Evolutionary conservation across 2,113 vertebrate genomes (phyloP), one percentile per base, ranked within the genome.

Genomic region (Numida meleagris): DNA sequence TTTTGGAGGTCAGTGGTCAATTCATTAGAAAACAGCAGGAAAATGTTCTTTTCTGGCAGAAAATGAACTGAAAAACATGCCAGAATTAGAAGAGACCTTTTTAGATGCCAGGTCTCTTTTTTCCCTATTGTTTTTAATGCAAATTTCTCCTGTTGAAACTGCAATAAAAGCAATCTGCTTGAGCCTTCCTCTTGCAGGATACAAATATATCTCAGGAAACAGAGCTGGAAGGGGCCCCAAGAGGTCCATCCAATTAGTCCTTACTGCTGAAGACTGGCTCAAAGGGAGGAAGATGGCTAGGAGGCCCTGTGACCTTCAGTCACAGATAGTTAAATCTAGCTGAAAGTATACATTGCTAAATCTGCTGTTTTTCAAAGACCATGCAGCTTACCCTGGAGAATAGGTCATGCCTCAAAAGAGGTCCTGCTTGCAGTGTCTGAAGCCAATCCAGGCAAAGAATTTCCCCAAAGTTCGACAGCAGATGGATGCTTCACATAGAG

Each of bases 11-110:
- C 73, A 88, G 76, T 77, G 85, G 81, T 74, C 88, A 92, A 53
- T 88, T 82, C 68, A 89, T 85, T 91, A 88, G 90, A 83, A 93
- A 88, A 94, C 88, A 95, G 89, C 87, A 84, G 90, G 92, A 31
- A 86, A 43, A 84, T 75, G 50, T 92, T 89, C 40, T 62, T 73
- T 36, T 67, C 73, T 88, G 45, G 53, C 74, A 80, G 88, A 85
- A 51, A 87, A 83, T 62, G 53, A 87, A 90, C 72, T 34, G 66
- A 89, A 87, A 73, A 62, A 92, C 71, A 74, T 94, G 78, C 68
- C 77, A 94, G 75, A 88, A 91, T 88, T 63, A 93, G 78, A 82
- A 91, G 68, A 94, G 88, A 78, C 66, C 67, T 95, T 92, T 94
- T 75, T 88, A 88, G 61, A 80, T 71, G 42, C 19, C 68, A 89